Percentiles rank a stretch among this genome's conserved stretches.
phyloP scores from a whole-genome alignment of 2,888 invertebrate species.

The Marasmarcha lunaedactyla region DNA sequence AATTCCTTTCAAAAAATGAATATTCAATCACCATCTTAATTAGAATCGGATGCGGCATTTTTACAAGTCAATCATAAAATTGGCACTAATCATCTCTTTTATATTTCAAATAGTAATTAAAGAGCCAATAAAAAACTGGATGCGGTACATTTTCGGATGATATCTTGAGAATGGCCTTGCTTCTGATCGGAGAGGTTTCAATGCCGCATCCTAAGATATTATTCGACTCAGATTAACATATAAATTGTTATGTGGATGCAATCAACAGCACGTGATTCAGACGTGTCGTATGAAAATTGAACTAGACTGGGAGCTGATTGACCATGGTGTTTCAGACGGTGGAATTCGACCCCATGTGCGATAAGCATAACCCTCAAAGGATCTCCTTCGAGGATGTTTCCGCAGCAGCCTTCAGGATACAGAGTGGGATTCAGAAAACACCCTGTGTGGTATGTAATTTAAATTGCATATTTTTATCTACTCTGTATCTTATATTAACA shows the following conservation, averaged over 20 bases:
- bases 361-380: conserved; percentile 75
- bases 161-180: conserved; percentile 19
- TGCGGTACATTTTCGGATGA: too few species aligned
- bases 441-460: conserved; percentile 88
- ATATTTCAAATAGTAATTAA: too few species aligned
- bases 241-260: conserved; percentile 7
- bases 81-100: too few species aligned
- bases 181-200: conserved; percentile 20
- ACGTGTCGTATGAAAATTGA: too few species aligned
- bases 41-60: too few species aligned
- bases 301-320: conserved; percentile 2
- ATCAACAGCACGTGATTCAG: background rate
- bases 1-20: too few species aligned
- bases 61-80: too few species aligned
- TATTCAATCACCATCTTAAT: too few species aligned
- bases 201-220: conserved; percentile 17
- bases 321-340: conserved; percentile 56
- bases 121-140: too few species aligned
- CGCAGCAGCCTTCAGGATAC: conserved; percentile 90
- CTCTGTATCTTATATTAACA: too few species aligned
- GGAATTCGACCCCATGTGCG: conserved; percentile 71
- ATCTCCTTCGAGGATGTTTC: conserved; percentile 89
- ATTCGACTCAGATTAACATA: conserved; percentile 18
- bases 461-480: too few species aligned
- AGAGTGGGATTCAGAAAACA: conserved; percentile 84